These are phyloP conservation scores for Pantala flavescens DNA, from an alignment of 1,140 invertebrate species.

Conservation along the genomic window DNA sequence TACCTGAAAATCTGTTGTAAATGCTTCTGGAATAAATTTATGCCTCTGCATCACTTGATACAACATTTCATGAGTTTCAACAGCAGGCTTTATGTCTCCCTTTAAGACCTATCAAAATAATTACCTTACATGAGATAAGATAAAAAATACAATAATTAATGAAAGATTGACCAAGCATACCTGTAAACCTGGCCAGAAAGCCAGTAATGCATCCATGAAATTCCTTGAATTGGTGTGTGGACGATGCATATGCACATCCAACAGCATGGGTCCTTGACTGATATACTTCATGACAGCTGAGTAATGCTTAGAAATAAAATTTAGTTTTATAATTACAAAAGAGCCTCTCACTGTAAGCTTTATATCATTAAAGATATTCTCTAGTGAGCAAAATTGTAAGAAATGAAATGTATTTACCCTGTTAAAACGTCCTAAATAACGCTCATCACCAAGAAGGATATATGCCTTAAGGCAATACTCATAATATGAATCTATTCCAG, in stretches of 20 bases:
- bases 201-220: conserved; percentile 94
- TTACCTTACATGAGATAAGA: conserved; percentile 17
- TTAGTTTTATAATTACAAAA: background rate
- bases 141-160: conserved; percentile 15
- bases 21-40: conserved; percentile 96
- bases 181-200: conserved; percentile 97
- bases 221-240: conserved; percentile 90
- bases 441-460: conserved; percentile 69
- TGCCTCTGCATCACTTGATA: conserved; percentile 95
- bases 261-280: conserved; percentile 83
- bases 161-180: conserved; percentile 39
- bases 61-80: conserved; percentile 94
- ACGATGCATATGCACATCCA: conserved; percentile 98
- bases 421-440: conserved; percentile 86
- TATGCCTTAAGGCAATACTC: conserved; percentile 95
- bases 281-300: conserved; percentile 98
- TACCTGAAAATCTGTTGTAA: conserved; percentile 85
- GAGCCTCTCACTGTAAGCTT: background rate
- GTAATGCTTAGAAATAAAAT: conserved; percentile 58
- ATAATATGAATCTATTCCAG: conserved; percentile 97
- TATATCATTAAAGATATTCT: background rate
- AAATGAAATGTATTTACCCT: conserved; percentile 36
- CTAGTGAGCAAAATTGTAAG: background rate
- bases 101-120: conserved; percentile 52
- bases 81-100: conserved; percentile 90